phyloP scores from a whole-genome alignment of 2,888 invertebrate species.

The Piscicola geometra region DNA sequence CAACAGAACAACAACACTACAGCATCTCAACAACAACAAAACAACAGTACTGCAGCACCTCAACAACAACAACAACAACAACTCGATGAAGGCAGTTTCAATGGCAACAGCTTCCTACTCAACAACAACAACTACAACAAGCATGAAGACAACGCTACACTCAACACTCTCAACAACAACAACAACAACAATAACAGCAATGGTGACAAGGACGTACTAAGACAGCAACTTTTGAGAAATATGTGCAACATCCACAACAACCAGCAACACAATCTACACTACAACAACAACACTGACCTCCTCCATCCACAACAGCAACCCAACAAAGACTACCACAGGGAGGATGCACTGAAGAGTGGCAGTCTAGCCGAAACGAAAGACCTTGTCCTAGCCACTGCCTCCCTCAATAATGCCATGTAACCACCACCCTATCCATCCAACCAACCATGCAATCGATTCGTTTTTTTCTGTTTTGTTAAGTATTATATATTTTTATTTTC shows the following conservation, averaged over 20 bases:
- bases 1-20: background rate
- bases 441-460: no score
- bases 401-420: background rate
- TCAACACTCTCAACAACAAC: background rate
- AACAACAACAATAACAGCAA: conserved; percentile 10
- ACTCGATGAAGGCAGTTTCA: background rate
- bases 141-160: background rate
- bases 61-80: conserved; percentile 18
- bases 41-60: background rate
- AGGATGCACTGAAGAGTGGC: background rate
- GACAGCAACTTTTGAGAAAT: background rate
- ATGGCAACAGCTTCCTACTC: background rate
- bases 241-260: conserved; percentile 18
- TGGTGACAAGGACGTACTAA: background rate
- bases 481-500: no score
- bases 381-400: background rate
- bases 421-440: no score
- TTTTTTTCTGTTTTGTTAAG: no score
- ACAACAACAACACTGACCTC: conserved; percentile 7
- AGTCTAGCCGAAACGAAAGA: background rate
- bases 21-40: background rate
- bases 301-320: background rate
- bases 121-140: conserved; percentile 16
- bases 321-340: background rate
- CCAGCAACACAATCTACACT: background rate